Percentiles rank a stretch among this genome's conserved stretches.
These are phyloP conservation scores for Pangasius sanitwongsei DNA, from an alignment of 2,797 vertebrate species.

Conservation along the genomic window DNA sequence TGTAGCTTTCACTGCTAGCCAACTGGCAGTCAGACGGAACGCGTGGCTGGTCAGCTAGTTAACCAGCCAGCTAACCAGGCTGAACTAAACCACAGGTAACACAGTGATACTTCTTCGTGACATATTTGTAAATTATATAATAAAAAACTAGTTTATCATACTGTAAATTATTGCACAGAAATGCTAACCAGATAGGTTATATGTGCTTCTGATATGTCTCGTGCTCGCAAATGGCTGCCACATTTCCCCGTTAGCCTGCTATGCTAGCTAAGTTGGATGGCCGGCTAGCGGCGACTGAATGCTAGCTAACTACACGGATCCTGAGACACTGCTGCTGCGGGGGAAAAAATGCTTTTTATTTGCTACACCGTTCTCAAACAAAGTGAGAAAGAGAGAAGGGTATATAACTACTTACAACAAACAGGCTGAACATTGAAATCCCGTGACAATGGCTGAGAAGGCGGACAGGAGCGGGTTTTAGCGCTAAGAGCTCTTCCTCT, in stretches of 20 bases:
- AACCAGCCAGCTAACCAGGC: conserved; percentile 1
- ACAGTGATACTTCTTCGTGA: neutral
- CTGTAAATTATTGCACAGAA: neutral
- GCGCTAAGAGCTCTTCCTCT: conserved; percentile 73
- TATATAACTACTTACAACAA: conserved; percentile 76
- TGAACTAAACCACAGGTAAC: neutral
- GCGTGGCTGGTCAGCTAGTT: conserved; percentile 22
- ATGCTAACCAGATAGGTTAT: neutral
- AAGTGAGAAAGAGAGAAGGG: neutral
- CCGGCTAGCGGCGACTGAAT: neutral
- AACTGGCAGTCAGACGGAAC: neutral
- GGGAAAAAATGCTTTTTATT: neutral
- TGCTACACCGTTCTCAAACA: neutral
- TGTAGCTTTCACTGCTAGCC: neutral
- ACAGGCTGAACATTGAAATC: conserved; percentile 85
- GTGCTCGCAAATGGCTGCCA: conserved; percentile 49
- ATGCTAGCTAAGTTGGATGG: conserved; percentile 27
- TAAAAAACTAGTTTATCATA: neutral
- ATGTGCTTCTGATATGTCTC: conserved; percentile 23
- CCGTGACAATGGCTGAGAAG: conserved; percentile 80
- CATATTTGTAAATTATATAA: neutral
- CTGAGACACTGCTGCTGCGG: neutral
- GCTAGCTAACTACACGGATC: conserved; percentile 1
- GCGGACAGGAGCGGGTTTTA: conserved; percentile 71
- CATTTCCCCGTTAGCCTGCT: conserved; percentile 24